phyloP scores from a whole-genome alignment of 2,797 vertebrate genomes.

The Sardinella longiceps region DNA sequence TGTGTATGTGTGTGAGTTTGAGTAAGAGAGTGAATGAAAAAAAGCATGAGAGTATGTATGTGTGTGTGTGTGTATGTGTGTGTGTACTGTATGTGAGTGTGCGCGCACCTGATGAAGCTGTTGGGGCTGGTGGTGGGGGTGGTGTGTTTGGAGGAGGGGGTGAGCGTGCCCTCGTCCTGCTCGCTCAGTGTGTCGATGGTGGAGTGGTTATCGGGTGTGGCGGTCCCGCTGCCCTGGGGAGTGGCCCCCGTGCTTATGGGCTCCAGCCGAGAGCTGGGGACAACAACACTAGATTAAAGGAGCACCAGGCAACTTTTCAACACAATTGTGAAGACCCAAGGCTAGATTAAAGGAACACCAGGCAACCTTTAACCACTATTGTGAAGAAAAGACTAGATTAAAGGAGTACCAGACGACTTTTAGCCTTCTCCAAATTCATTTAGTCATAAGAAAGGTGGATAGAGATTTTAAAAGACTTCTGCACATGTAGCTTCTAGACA shows the following conservation, averaged over 20 bases:
- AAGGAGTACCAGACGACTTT: too few species aligned
- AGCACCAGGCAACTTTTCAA: neutral
- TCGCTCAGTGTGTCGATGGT: conserved; percentile 92
- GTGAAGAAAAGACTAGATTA: too few species aligned
- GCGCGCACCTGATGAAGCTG: conserved; percentile 78
- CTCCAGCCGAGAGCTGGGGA: conserved; percentile 88
- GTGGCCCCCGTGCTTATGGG: conserved; percentile 84
- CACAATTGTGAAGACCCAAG: too few species aligned
- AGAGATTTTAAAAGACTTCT: too few species aligned
- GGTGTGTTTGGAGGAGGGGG: conserved; percentile 91
- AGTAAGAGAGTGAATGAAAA: too few species aligned
- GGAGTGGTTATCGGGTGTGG: conserved; percentile 90
- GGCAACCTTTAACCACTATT: too few species aligned
- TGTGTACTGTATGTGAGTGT: neutral
- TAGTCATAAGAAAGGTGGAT: too few species aligned
- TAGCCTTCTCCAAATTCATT: too few species aligned
- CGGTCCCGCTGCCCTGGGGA: conserved; percentile 83
- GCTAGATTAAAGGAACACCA: too few species aligned
- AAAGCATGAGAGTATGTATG: neutral
- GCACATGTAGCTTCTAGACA: too few species aligned
- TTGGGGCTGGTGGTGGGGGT: conserved; percentile 87
- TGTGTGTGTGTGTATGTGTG: neutral
- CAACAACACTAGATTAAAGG: neutral
- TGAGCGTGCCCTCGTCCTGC: conserved; percentile 95
- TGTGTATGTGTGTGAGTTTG: too few species aligned